Percentiles rank a stretch among this genome's conserved stretches.
phyloP scores from a whole-genome alignment of 2,113 vertebrate genomes.

The Myrmecobius fasciatus region DNA sequence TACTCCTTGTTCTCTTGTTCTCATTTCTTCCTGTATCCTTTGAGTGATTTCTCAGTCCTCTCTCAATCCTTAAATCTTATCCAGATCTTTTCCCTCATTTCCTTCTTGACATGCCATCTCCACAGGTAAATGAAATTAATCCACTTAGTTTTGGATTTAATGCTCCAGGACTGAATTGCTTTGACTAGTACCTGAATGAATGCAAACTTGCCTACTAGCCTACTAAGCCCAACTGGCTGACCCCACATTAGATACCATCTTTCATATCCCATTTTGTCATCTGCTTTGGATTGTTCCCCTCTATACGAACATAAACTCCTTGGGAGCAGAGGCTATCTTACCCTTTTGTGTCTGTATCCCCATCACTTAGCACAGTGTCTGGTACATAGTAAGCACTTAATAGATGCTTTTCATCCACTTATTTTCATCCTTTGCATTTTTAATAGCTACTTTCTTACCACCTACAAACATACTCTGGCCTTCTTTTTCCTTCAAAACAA shows the following conservation, averaged over 20 bases:
- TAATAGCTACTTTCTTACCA: not conserved
- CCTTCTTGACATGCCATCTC: not conserved
- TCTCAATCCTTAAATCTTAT: not conserved
- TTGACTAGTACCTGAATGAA: not conserved
- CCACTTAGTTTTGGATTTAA: not conserved
- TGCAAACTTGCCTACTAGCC: not conserved
- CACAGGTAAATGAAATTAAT: not conserved
- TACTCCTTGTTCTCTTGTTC: not conserved
- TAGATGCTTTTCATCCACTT: not conserved
- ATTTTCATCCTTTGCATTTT: not conserved
- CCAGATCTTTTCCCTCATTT: not conserved
- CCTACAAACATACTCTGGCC: not conserved
- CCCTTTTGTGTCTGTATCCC: not conserved
- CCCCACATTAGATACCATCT: not conserved
- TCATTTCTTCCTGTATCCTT: not conserved
- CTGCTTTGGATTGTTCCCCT: not conserved
- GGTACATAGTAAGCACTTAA: not conserved
- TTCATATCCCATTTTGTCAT: not conserved
- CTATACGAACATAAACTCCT: not conserved
- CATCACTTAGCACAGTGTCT: not conserved
- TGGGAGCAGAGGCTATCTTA: not conserved
- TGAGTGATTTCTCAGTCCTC: not conserved
- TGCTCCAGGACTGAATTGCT: not conserved
- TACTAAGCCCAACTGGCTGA: not conserved
- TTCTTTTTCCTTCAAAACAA: not conserved